phyloP scores from a whole-genome alignment of 2,797 vertebrate genomes.

The Acanthurus tractus region DNA sequence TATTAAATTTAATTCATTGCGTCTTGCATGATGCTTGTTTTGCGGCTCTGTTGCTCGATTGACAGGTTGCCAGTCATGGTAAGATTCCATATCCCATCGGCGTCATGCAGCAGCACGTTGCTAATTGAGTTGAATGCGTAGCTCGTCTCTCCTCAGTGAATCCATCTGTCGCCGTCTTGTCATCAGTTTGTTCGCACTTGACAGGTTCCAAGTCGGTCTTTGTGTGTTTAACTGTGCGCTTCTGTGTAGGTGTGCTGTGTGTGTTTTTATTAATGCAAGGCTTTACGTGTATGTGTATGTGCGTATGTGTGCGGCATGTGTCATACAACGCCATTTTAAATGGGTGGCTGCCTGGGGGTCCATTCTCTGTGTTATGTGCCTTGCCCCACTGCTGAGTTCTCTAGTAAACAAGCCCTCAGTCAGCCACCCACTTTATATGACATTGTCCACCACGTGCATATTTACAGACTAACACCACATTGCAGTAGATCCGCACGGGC shows the following conservation, averaged over 20 bases:
- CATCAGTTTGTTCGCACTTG: conserved; percentile 82
- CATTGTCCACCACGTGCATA: conserved; percentile 37
- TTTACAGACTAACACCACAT: conserved; percentile 29
- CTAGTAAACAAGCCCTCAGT: conserved; percentile 49
- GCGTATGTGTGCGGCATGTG: conserved; percentile 23
- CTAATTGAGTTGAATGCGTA: conserved; percentile 86
- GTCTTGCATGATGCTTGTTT: conserved; percentile 75
- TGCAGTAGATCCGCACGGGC: neutral
- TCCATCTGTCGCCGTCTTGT: conserved; percentile 85
- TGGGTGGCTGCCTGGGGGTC: conserved; percentile 64
- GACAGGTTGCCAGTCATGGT: conserved; percentile 86
- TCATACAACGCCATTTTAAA: conserved; percentile 53
- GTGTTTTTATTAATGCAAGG: conserved; percentile 54
- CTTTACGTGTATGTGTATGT: conserved; percentile 15
- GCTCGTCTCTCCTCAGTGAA: conserved; percentile 82
- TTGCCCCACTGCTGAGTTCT: conserved; percentile 45
- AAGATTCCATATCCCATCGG: conserved; percentile 79
- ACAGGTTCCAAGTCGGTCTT: conserved; percentile 79
- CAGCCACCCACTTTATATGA: conserved; percentile 49
- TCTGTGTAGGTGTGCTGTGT: conserved; percentile 73
- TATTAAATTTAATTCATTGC: conserved; percentile 78
- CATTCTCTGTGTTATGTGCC: conserved; percentile 43
- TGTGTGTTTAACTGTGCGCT: conserved; percentile 79
- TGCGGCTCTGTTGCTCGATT: conserved; percentile 77
- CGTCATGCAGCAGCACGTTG: conserved; percentile 79